Evolutionary conservation across 2,888 invertebrate genomes (phyloP).

Genomic region (Agrochola litura): DNA sequence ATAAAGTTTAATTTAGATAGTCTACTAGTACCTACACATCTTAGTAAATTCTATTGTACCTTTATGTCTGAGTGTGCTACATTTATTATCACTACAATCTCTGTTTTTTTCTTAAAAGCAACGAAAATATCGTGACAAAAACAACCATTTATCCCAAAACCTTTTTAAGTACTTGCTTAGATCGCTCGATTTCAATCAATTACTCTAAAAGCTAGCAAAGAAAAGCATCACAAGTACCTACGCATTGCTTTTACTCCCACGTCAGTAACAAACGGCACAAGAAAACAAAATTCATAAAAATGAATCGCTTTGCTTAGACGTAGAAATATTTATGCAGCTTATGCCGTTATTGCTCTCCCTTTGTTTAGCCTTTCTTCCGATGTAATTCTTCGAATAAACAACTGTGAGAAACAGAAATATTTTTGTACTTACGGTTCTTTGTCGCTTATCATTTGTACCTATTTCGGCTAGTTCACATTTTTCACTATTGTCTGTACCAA

Average conservation of each 20-base stretch:
- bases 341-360: constrained; percentile 50
- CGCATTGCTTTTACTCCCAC: constrained; percentile 31
- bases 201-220: constrained; percentile 28
- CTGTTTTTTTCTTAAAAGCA: constrained; percentile 13
- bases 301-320: constrained; percentile 50
- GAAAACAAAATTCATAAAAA: constrained; percentile 44
- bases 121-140: constrained; percentile 23
- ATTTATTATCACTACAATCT: constrained; percentile 38
- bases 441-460: not conserved
- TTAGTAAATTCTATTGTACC: constrained; percentile 12
- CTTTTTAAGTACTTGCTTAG: constrained; percentile 19
- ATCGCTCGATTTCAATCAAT: constrained; percentile 21
- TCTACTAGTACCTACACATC: constrained; percentile 8
- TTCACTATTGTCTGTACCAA: not conserved
- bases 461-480: constrained; percentile 2
- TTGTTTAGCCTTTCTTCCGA: constrained; percentile 49
- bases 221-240: constrained; percentile 31
- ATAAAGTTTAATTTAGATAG: constrained; percentile 41
- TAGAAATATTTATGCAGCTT: constrained; percentile 63
- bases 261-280: constrained; percentile 41
- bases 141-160: constrained; percentile 25
- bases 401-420: constrained; percentile 35
- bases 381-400: constrained; percentile 57
- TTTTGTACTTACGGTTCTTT: constrained; percentile 29
- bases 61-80: constrained; percentile 20